Evolutionary conservation across 2,797 vertebrate genomes (phyloP).

Genomic region (Morelia viridis): DNA sequence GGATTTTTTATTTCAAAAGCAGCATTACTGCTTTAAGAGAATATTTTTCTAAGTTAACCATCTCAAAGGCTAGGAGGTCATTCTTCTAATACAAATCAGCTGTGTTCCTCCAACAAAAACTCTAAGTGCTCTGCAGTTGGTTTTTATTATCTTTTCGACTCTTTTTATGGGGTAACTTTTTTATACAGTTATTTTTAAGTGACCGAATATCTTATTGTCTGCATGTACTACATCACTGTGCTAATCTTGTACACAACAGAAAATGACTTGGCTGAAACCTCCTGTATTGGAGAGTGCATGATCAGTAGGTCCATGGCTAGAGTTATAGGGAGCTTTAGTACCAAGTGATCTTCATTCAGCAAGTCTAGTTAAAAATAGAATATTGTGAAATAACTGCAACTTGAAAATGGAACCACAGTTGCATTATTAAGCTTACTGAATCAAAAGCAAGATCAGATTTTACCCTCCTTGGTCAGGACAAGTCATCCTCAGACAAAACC

Average conservation of each 20-base stretch:
- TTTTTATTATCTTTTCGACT: conserved; percentile 82
- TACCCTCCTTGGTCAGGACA: conserved; percentile 75
- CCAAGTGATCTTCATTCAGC: conserved; percentile 30
- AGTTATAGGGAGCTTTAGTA: neutral
- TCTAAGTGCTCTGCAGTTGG: conserved; percentile 77
- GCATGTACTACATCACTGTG: conserved; percentile 78
- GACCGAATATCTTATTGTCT: conserved; percentile 81
- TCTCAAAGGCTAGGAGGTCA: conserved; percentile 80
- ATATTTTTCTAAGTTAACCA: conserved; percentile 82
- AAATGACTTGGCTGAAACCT: conserved; percentile 44
- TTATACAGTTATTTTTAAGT: conserved; percentile 75
- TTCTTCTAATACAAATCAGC: conserved; percentile 80
- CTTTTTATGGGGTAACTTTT: conserved; percentile 76
- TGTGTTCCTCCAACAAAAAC: conserved; percentile 77
- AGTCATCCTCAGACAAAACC: conserved; percentile 72
- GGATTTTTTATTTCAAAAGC: conserved; percentile 73
- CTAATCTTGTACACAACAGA: conserved; percentile 66
- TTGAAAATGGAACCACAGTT: conserved; percentile 77
- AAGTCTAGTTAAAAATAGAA: conserved; percentile 49
- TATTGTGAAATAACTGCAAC: conserved; percentile 61
- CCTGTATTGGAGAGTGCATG: conserved; percentile 34
- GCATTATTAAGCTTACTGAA: conserved; percentile 76
- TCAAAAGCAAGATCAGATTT: conserved; percentile 70
- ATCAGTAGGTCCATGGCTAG: conserved; percentile 28
- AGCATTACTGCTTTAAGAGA: conserved; percentile 80